Conservation (phyloP, 2,113 vertebrate species). For the Hippopotamus amphibius region DNA sequence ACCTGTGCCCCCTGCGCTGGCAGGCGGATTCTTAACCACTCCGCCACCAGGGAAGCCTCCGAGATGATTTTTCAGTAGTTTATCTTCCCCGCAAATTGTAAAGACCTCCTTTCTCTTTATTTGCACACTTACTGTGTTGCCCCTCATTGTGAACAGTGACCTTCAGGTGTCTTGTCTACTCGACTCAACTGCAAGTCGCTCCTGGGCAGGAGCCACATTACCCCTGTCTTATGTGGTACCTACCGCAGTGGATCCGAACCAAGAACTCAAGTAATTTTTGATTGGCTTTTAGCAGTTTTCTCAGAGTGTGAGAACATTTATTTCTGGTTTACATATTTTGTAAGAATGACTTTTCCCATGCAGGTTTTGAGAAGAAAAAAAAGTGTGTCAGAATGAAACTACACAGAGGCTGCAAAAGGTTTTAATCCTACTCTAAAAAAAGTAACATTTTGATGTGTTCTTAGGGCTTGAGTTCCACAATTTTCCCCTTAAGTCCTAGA, state of each 20-base stretch:
- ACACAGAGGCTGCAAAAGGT: slow-evolving; percentile 14
- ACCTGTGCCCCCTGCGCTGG: no score
- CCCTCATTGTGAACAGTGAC: neutral
- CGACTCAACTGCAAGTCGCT: neutral
- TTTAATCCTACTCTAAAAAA: slow-evolving; percentile 39
- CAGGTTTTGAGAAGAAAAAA: slow-evolving; percentile 65
- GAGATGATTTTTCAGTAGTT: neutral
- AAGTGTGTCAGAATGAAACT: slow-evolving; percentile 71
- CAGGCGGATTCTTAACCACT: no score
- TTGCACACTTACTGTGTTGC: neutral
- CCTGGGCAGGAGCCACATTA: neutral
- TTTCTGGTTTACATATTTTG: slow-evolving; percentile 64
- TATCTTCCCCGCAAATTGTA: neutral
- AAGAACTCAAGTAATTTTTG: slow-evolving; percentile 33
- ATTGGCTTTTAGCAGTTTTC: slow-evolving; percentile 54
- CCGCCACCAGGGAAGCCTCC: no score
- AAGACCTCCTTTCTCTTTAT: neutral
- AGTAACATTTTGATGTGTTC: slow-evolving; percentile 21
- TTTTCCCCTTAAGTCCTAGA: neutral
- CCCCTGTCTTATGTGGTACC: neutral
- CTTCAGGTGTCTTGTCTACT: neutral
- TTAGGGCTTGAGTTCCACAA: neutral
- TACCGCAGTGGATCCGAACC: neutral
- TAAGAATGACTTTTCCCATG: slow-evolving; percentile 71
- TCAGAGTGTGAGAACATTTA: slow-evolving; percentile 67